A percentile compares a stretch with the other conserved stretches of the same genome.
These are phyloP conservation scores for Lucinisca nassula DNA, from an alignment of 2,888 invertebrate species.

Conservation along the genomic window DNA sequence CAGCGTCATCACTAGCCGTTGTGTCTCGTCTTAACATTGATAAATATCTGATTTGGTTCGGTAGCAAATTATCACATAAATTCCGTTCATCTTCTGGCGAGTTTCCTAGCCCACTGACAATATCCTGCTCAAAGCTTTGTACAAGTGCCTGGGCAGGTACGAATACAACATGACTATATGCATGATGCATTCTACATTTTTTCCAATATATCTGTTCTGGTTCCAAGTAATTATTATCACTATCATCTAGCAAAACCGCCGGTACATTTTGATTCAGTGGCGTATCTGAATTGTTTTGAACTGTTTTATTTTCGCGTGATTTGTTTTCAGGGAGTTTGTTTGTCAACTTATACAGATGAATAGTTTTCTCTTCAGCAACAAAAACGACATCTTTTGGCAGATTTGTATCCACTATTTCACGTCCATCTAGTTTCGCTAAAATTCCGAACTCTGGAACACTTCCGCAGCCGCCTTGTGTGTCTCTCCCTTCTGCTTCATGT, in stretches of 20 bases:
- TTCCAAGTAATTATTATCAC: no score
- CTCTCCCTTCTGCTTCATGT: no score
- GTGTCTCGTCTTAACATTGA: background rate
- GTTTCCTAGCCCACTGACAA: background rate
- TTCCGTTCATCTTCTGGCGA: background rate
- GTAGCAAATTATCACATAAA: background rate
- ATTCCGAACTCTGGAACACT: no score
- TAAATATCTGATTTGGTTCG: background rate
- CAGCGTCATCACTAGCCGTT: no score
- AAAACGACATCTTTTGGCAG: background rate
- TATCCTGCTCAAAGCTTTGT: background rate
- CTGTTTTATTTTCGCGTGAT: background rate
- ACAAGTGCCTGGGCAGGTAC: background rate
- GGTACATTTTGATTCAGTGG: no score
- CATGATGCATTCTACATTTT: background rate
- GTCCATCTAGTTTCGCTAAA: no score
- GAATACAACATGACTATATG: background rate
- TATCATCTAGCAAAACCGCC: no score
- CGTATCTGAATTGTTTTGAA: no score
- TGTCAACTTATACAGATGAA: background rate
- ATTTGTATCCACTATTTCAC: no score
- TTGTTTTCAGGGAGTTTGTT: background rate
- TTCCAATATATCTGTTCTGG: no score
- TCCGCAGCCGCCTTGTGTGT: no score
- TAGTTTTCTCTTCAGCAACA: background rate